Conservation (phyloP, 2,797 vertebrate genomes). For the Onychomys arenicola region DNA sequence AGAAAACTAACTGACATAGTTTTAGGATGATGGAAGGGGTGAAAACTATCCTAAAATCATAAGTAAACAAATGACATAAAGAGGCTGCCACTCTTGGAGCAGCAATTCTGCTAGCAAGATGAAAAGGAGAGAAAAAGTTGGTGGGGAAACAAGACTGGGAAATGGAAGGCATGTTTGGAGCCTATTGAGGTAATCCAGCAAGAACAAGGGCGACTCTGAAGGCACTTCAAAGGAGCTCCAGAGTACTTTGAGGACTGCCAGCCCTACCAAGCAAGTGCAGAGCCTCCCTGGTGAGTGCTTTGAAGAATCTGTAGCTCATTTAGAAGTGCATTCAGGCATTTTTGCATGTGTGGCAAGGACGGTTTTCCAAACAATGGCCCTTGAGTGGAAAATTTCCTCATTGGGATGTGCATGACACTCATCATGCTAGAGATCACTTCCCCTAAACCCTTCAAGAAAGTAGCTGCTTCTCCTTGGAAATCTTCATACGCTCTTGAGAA, state of each 20-base stretch:
- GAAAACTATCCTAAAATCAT: not conserved
- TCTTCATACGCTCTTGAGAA: slow-evolving; percentile 72
- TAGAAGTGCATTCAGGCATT: slow-evolving; percentile 59
- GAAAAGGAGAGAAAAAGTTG: not conserved
- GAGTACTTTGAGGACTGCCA: slow-evolving; percentile 51
- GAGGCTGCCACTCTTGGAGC: not conserved
- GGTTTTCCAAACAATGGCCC: slow-evolving; percentile 67
- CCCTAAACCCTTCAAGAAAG: slow-evolving; percentile 69
- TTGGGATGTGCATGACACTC: slow-evolving; percentile 66
- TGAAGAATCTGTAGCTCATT: slow-evolving; percentile 70
- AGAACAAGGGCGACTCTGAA: slow-evolving; percentile 49
- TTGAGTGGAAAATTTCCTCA: slow-evolving; percentile 69
- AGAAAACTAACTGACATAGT: not conserved
- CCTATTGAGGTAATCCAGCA: slow-evolving; percentile 9
- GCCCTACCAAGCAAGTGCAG: not conserved
- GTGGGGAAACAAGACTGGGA: not conserved
- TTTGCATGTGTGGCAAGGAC: slow-evolving; percentile 68
- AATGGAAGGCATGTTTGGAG: not conserved
- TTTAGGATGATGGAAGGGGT: not conserved
- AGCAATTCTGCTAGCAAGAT: not conserved
- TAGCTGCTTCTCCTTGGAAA: slow-evolving; percentile 70
- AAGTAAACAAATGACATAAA: not conserved
- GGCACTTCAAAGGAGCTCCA: slow-evolving; percentile 32
- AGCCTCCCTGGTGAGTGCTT: slow-evolving; percentile 38
- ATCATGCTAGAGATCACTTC: slow-evolving; percentile 68